phyloP scores from a whole-genome alignment of 30 jellyfish, hydroid and myxozoan genomes.

The Hydra vulgaris region DNA sequence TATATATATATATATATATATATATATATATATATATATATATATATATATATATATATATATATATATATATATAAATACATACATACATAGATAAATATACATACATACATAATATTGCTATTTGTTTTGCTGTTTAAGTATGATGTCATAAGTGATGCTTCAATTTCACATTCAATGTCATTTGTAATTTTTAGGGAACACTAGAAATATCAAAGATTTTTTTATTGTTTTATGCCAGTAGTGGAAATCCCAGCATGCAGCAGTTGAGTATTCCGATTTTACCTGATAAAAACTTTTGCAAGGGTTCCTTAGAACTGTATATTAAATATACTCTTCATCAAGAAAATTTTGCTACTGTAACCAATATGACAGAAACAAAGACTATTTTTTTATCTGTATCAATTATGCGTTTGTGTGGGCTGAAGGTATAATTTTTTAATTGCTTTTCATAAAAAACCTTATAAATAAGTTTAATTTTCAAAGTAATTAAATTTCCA shows the following conservation, averaged over 20 bases:
- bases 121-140: too few species aligned
- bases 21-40: too few species aligned
- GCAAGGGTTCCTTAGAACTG: conserved; percentile 27
- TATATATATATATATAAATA: too few species aligned
- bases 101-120: too few species aligned
- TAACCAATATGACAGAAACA: conserved; percentile 5
- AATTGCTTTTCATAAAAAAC: too few species aligned
- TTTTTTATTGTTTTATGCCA: conserved; percentile 55
- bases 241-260: conserved; percentile 16
- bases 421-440: conserved; percentile 48
- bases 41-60: too few species aligned
- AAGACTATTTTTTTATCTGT: conserved; percentile 54
- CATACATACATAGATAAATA: too few species aligned
- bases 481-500: too few species aligned
- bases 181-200: not conserved
- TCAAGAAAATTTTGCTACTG: conserved; percentile 18
- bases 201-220: conserved; percentile 32
- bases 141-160: too few species aligned
- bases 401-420: conserved; percentile 49
- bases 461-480: too few species aligned
- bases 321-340: conserved; percentile 17
- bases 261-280: conserved; percentile 50
- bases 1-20: too few species aligned
- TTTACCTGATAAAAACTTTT: conserved; percentile 6
- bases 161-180: too few species aligned